Conservation (phyloP, 2,888 invertebrate genomes). For the Hypsopygia costalis region DNA sequence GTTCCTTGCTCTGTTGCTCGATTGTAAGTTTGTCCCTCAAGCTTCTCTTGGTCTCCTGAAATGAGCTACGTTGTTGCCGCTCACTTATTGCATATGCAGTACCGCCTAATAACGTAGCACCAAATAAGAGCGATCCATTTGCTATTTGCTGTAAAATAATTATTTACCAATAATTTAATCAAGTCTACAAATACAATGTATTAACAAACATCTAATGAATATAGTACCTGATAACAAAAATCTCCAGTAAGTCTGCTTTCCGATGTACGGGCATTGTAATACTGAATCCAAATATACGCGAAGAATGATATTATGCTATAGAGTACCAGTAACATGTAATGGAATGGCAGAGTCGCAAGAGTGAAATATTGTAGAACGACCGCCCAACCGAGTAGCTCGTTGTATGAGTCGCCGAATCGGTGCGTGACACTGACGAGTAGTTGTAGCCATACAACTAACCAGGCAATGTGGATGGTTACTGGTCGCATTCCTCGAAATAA, state of each 20-base stretch:
- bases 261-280: constrained; percentile 51
- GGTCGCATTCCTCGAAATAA: constrained; percentile 57
- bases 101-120: constrained; percentile 87
- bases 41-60: constrained; percentile 94
- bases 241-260: constrained; percentile 53
- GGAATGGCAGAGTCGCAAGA: constrained; percentile 86
- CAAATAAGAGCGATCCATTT: constrained; percentile 84
- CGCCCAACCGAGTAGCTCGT: constrained; percentile 88
- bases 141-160: constrained; percentile 82
- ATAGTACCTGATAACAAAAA: constrained; percentile 56
- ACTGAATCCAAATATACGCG: constrained; percentile 58
- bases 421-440: constrained; percentile 67
- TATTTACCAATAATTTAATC: constrained; percentile 1
- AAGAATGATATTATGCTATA: constrained; percentile 50
- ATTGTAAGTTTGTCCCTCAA: constrained; percentile 95
- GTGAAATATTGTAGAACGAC: constrained; percentile 87
- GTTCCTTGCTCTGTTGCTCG: constrained; percentile 96
- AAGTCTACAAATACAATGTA: not conserved
- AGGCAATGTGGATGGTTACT: constrained; percentile 83
- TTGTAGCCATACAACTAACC: constrained; percentile 80
- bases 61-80: constrained; percentile 92
- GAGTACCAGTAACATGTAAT: constrained; percentile 43
- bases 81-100: constrained; percentile 85
- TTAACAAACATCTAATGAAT: not conserved
- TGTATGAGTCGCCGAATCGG: constrained; percentile 64